Evolutionary conservation across 2,113 vertebrate species (phyloP).

Genomic region (Hemiprocne comata): DNA sequence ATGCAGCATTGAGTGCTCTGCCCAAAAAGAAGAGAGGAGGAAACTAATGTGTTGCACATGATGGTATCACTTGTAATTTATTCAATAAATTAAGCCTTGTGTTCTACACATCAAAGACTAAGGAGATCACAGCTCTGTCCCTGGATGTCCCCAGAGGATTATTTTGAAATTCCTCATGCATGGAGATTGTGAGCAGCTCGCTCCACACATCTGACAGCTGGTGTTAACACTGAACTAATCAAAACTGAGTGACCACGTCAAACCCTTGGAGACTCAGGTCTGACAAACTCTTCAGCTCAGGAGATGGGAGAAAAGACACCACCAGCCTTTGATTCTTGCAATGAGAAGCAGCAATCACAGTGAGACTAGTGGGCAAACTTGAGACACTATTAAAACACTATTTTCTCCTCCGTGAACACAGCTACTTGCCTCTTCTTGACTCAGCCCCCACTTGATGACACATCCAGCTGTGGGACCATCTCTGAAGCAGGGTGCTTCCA

Average conservation of each 20-base stretch:
- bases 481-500: neutral
- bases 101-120: neutral
- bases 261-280: neutral
- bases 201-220: neutral
- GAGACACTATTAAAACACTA: rapidly evolving
- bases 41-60: neutral
- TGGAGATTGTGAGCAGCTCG: neutral
- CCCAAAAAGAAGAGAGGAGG: neutral
- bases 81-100: neutral
- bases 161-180: neutral
- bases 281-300: neutral
- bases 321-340: neutral
- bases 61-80: neutral
- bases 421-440: neutral
- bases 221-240: neutral
- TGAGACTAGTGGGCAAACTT: rapidly evolving
- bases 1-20: neutral
- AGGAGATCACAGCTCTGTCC: conserved; percentile 11
- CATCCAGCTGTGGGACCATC: neutral
- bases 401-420: neutral
- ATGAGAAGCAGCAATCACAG: neutral
- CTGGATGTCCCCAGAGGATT: neutral
- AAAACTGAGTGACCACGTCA: neutral
- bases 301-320: neutral
- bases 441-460: neutral